Evolutionary conservation across 2,113 vertebrate genomes (phyloP).

Genomic region (Plecturocebus donacophilus): DNA sequence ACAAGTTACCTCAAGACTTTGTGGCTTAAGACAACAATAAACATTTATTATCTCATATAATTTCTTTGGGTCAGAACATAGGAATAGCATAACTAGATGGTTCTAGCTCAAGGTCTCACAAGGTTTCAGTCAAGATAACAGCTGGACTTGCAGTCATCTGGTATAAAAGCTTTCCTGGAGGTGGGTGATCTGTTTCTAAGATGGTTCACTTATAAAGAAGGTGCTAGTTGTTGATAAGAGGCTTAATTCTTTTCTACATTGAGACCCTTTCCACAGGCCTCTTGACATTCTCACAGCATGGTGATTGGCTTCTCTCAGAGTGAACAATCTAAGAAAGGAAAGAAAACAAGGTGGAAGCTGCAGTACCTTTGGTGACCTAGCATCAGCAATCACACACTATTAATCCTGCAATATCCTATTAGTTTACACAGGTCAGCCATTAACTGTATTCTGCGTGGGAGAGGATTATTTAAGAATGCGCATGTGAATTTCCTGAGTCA

Average conservation of each 20-base stretch:
- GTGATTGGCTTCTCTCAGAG: neutral
- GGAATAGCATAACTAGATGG: neutral
- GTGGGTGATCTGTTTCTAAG: neutral
- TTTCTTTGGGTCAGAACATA: neutral
- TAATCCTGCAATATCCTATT: neutral
- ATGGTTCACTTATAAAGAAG: neutral
- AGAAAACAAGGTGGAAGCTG: neutral
- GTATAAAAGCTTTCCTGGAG: neutral
- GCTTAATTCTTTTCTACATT: neutral
- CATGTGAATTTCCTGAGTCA: neutral
- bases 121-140: neutral
- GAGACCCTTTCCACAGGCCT: neutral
- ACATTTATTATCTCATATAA: neutral
- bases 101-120: neutral
- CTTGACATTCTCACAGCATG: neutral
- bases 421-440: neutral
- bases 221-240: neutral
- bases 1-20: neutral
- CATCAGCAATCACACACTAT: neutral
- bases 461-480: neutral
- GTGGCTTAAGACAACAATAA: neutral
- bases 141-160: neutral
- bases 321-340: neutral
- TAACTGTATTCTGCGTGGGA: neutral
- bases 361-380: neutral